These are phyloP conservation scores for Brachionus rotundiformis DNA, from an alignment of 1,140 invertebrate genomes.

Conservation along the genomic window DNA sequence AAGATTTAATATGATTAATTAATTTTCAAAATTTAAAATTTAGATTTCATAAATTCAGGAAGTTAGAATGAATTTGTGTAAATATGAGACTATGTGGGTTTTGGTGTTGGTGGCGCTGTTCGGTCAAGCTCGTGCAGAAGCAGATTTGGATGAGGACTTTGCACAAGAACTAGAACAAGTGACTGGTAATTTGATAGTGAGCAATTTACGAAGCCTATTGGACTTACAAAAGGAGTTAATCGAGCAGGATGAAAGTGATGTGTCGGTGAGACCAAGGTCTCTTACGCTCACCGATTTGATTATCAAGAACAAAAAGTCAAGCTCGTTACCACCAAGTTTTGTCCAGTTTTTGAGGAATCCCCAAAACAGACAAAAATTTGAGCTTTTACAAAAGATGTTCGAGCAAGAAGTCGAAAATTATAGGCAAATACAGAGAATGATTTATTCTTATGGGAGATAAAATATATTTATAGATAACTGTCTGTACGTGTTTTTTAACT, in stretches of 20 bases:
- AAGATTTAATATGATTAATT: not conserved
- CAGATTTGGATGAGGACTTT: not conserved
- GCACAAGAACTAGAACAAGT: not conserved
- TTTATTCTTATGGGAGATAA: conserved; percentile 30
- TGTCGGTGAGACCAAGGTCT: not conserved
- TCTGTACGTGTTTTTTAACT: not conserved
- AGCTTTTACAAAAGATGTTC: conserved; percentile 2
- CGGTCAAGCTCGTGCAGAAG: not conserved
- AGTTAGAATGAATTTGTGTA: conserved; percentile 3
- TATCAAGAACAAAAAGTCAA: conserved; percentile 27
- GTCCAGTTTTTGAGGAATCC: not conserved
- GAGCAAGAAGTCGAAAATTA: conserved; percentile 34
- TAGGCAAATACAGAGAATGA: conserved; percentile 12
- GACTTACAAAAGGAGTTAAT: not conserved
- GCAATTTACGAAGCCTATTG: not conserved
- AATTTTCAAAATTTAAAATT: not conserved
- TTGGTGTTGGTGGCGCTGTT: not conserved
- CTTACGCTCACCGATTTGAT: not conserved
- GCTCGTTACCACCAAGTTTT: not conserved
- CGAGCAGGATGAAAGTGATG: not conserved
- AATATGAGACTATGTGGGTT: not conserved
- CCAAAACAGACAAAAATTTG: not conserved
- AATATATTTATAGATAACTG: not conserved
- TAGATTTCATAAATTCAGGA: not conserved
- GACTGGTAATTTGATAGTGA: not conserved